phyloP scores from a whole-genome alignment of 1,140 invertebrate genomes.

The Eumeta japonica region DNA sequence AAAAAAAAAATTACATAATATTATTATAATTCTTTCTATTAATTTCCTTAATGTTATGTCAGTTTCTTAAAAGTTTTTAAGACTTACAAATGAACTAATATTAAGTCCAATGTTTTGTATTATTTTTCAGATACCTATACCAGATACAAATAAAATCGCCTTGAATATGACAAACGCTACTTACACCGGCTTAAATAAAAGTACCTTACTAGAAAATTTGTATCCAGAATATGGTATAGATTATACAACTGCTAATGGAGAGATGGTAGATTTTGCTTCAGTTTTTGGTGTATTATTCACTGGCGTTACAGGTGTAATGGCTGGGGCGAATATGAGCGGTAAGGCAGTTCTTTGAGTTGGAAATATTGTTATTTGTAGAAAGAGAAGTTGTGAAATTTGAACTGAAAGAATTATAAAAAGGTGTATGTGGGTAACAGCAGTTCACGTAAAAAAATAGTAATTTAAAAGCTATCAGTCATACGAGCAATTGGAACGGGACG shows the following conservation, averaged over 20 bases:
- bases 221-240: conserved; percentile 78
- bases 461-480: no score
- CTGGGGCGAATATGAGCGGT: conserved; percentile 99
- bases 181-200: conserved; percentile 78
- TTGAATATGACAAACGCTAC: conserved; percentile 59
- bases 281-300: conserved; percentile 95
- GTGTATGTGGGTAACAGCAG: no score
- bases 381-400: neutral
- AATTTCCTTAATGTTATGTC: no score
- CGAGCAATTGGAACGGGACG: no score
- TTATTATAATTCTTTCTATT: no score
- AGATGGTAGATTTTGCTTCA: conserved; percentile 78
- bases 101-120: no score
- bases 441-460: no score
- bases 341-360: conserved; percentile 16
- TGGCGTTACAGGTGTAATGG: conserved; percentile 98
- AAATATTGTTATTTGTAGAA: conserved; percentile 4
- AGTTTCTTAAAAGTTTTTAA: no score
- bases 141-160: conserved; percentile 67
- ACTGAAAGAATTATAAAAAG: neutral
- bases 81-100: no score
- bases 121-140: conserved; percentile 75
- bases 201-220: conserved; percentile 71
- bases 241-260: conserved; percentile 76
- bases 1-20: no score